phyloP scores from a whole-genome alignment of 2,888 invertebrate genomes.

The Caenorhabditis zanzibari region DNA sequence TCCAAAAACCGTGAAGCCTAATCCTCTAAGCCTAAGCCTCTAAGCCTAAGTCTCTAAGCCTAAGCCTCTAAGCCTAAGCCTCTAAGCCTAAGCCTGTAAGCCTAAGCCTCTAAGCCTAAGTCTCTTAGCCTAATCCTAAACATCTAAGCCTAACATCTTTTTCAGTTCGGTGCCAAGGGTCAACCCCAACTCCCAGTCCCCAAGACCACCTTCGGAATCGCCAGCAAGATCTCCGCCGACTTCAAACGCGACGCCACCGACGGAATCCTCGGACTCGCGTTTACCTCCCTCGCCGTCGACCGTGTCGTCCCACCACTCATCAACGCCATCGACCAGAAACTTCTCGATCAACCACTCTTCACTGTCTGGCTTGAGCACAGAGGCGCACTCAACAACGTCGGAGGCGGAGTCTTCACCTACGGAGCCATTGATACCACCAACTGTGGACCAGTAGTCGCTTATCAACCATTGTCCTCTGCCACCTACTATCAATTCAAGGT shows the following conservation, averaged over 20 bases:
- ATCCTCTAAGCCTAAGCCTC: too few species aligned
- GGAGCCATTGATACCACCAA: slow-evolving; percentile 25
- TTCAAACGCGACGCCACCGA: slow-evolving; percentile 60
- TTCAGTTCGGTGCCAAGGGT: too few species aligned
- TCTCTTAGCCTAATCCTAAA: too few species aligned
- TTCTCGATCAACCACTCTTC: slow-evolving; percentile 71
- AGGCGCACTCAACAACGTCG: slow-evolving; percentile 56
- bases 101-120: too few species aligned
- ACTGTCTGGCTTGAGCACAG: slow-evolving; percentile 57
- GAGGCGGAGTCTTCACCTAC: not conserved
- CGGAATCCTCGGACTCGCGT: slow-evolving; percentile 70
- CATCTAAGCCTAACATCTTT: too few species aligned
- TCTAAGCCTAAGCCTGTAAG: too few species aligned
- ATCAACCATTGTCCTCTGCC: slow-evolving; percentile 68
- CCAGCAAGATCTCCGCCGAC: slow-evolving; percentile 21
- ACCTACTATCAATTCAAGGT: slow-evolving; percentile 70
- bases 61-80: too few species aligned
- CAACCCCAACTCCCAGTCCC: too few species aligned
- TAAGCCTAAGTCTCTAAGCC: too few species aligned
- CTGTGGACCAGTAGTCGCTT: slow-evolving; percentile 67
- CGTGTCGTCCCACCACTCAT: slow-evolving; percentile 44
- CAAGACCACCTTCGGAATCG: not conserved
- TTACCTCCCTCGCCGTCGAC: slow-evolving; percentile 69
- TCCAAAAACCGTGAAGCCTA: slow-evolving; percentile 9
- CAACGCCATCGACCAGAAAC: slow-evolving; percentile 68